These are phyloP conservation scores for Drosophila kuntzei DNA, from an alignment of 2,888 invertebrate species.

Conservation along the genomic window DNA sequence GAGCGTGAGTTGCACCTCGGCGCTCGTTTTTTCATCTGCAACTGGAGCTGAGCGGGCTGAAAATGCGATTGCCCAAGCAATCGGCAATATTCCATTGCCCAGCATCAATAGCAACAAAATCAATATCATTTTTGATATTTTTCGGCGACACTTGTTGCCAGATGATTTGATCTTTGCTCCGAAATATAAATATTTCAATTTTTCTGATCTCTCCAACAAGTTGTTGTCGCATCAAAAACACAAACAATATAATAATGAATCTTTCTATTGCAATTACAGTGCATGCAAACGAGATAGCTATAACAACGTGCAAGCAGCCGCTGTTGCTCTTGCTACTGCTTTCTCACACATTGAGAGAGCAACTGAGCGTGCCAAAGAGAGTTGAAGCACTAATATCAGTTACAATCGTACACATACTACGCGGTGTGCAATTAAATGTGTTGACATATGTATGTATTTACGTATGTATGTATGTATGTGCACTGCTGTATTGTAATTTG, in stretches of 20 bases:
- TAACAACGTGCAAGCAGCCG: slow-evolving; percentile 11
- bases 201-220: background rate
- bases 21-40: slow-evolving; percentile 68
- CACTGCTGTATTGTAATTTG: too few relatives aligned
- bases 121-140: background rate
- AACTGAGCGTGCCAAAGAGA: background rate
- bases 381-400: background rate
- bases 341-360: background rate
- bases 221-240: slow-evolving; percentile 6
- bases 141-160: background rate
- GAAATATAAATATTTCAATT: background rate
- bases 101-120: slow-evolving; percentile 14
- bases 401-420: background rate
- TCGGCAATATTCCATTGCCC: slow-evolving; percentile 14
- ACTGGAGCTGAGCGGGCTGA: slow-evolving; percentile 61
- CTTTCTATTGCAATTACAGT: slow-evolving; percentile 17
- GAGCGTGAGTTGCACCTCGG: slow-evolving; percentile 55
- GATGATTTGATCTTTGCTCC: background rate
- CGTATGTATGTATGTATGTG: too few relatives aligned
- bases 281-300: slow-evolving; percentile 11
- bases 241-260: background rate
- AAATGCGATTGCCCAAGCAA: slow-evolving; percentile 69
- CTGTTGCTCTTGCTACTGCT: too few relatives aligned
- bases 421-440: too few relatives aligned
- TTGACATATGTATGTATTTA: too few relatives aligned